These are phyloP conservation scores for Hedya salicella DNA, from an alignment of 2,888 invertebrate species.

Conservation along the genomic window DNA sequence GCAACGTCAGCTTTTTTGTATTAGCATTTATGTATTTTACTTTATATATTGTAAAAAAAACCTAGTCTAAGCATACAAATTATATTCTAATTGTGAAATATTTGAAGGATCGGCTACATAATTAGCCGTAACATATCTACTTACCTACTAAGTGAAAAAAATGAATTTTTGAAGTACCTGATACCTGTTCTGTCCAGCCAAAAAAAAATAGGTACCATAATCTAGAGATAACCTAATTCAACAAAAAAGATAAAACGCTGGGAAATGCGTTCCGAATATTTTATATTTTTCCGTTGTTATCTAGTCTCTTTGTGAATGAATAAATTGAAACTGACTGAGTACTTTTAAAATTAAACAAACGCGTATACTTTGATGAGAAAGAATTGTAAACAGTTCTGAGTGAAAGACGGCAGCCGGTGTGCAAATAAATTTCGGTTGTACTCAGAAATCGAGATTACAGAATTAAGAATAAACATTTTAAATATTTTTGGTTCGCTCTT, in stretches of 20 bases:
- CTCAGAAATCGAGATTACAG: slow-evolving; percentile 18
- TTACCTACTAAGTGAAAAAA: no score
- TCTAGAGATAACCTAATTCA: no score
- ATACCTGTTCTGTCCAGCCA: no score
- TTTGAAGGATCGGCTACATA: no score
- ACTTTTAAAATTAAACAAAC: slow-evolving; percentile 39
- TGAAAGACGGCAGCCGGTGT: slow-evolving; percentile 25
- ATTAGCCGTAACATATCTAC: no score
- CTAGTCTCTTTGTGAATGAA: slow-evolving; percentile 36
- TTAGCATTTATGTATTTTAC: no score
- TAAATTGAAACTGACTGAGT: slow-evolving; percentile 25
- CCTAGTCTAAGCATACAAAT: no score
- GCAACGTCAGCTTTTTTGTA: no score
- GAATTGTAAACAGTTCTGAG: slow-evolving; percentile 40
- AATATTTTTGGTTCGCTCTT: slow-evolving; percentile 3
- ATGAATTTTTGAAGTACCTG: no score
- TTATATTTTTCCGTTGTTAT: slow-evolving; percentile 7
- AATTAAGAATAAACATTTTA: slow-evolving; percentile 9
- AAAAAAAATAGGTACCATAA: no score
- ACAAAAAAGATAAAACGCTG: slow-evolving; percentile 3
- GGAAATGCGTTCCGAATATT: background rate
- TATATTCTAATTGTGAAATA: no score
- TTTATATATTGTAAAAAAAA: no score
- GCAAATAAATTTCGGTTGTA: slow-evolving; percentile 29
- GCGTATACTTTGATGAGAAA: slow-evolving; percentile 40